Base-by-base conservation (phyloP, 2,113 vertebrate species). In the Hemiprocne comata region DNA sequence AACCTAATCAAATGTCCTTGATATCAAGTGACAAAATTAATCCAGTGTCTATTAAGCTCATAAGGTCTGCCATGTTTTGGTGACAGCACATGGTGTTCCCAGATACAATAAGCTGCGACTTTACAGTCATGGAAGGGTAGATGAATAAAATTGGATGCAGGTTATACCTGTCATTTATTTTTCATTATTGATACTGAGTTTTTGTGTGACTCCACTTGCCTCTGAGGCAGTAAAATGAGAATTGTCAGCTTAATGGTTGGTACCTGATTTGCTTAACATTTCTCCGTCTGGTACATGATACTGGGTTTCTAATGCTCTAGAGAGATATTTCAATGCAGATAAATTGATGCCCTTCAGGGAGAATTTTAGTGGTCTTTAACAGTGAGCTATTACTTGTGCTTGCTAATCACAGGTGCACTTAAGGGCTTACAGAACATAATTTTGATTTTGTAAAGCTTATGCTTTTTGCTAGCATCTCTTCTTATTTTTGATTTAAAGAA, bases 401-500 rank as follows among this genome's bases (percentile, higher is more conserved):
- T 87, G n/a, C 25, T 85, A 73, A 82, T 85, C 62, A 79, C 54
- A 90, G 74, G 57, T 91, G 21, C 82, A 62, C 50, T 94, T 95
- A 57, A 69, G 53, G n/a, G 15, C 83, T 90, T 79, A 73, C n/a
- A 70, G 58, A 85, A 72, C 24, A 4, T 16, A 12, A 69, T 82
- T 89, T 48, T 69, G 58, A 60, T 90, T 90, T 93, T 82, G 29
- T 80, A 71, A 57, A 80, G 58, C 67, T 76, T 73, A 57, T 55
- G 44, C 51, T 77, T 91, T 86, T 87, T 91, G 55, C 34, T 78
- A 60, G 19, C 29, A 29, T 77, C 14, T 21, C 19, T 66, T 88
- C 76, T 82, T 90, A 95, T 95, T 96, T 72, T 87, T 96, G 11
- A 67, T 87, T 82, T 94, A 88, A 97, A 94, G 93, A 95, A 97